These are phyloP conservation scores for Semotilus atromaculatus DNA, from an alignment of 2,797 vertebrate genomes.

Conservation along the genomic window DNA sequence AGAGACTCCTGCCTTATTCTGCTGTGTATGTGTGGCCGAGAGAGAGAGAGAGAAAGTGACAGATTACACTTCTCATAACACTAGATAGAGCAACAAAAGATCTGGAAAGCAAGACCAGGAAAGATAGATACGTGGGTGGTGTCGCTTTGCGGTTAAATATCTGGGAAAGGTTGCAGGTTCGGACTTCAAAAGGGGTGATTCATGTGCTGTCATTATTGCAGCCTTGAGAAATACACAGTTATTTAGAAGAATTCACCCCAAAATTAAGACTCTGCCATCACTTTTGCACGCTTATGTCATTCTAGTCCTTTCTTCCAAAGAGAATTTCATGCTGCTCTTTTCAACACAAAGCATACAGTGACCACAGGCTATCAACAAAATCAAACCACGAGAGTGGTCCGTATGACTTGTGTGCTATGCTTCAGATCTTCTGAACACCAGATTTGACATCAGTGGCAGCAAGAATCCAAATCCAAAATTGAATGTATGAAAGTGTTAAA, in stretches of 20 bases:
- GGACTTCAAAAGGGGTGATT: background rate
- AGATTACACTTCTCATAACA: constrained; percentile 32
- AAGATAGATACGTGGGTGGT: constrained; percentile 33
- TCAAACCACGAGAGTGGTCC: background rate
- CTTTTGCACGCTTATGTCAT: background rate
- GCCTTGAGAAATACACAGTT: background rate
- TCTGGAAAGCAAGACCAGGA: constrained; percentile 26
- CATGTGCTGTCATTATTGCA: background rate
- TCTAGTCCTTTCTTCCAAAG: background rate
- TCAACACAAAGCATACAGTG: background rate
- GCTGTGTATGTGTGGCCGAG: background rate
- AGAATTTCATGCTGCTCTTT: constrained; percentile 1
- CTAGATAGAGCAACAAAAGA: constrained; percentile 33
- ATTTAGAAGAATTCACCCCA: constrained; percentile 6
- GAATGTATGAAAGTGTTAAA: background rate
- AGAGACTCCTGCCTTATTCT: constrained; percentile 10
- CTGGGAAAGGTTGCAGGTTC: constrained; percentile 19
- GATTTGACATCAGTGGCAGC: background rate
- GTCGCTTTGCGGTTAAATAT: constrained; percentile 27
- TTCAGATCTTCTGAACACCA: background rate
- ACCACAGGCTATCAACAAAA: background rate
- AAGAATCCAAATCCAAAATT: background rate
- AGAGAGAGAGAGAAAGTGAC: constrained; percentile 20
- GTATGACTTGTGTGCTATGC: no score
- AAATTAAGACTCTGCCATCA: background rate